Percentiles rank a stretch among this genome's conserved stretches.
phyloP scores from a whole-genome alignment of 2,888 invertebrate genomes.

The Linnaemya vulpina region DNA sequence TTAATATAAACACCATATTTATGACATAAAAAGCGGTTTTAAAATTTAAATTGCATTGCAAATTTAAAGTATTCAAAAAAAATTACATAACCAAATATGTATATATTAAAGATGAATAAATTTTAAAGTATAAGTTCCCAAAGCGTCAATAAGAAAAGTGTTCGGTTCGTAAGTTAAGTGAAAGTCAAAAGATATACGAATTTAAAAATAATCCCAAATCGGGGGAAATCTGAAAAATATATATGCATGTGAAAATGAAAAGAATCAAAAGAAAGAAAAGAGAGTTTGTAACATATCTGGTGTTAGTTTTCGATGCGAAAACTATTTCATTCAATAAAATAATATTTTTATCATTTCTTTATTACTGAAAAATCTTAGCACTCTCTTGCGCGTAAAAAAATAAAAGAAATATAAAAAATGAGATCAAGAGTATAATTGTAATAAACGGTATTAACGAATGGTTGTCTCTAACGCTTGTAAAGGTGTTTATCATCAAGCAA shows the following conservation, averaged over 20 bases:
- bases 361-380: slow-evolving; percentile 19
- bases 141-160: slow-evolving; percentile 73
- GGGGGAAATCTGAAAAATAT: slow-evolving; percentile 14
- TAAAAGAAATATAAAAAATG: slow-evolving; percentile 32
- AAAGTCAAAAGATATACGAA: slow-evolving; percentile 20
- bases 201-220: slow-evolving; percentile 36
- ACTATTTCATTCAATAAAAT: slow-evolving; percentile 28
- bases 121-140: slow-evolving; percentile 56
- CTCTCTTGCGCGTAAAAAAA: slow-evolving; percentile 26
- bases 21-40: not conserved
- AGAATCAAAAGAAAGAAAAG: slow-evolving; percentile 17
- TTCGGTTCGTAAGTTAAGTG: slow-evolving; percentile 50
- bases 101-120: slow-evolving; percentile 31
- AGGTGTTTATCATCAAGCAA: slow-evolving; percentile 65
- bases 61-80: not conserved
- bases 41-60: not conserved
- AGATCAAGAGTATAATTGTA: slow-evolving; percentile 21
- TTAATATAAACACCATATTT: too few relatives aligned
- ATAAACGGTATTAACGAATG: slow-evolving; percentile 17
- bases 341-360: slow-evolving; percentile 19
- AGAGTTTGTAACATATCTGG: slow-evolving; percentile 29
- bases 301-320: slow-evolving; percentile 38
- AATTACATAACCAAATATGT: not conserved
- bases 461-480: slow-evolving; percentile 37
- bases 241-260: slow-evolving; percentile 7